Evolutionary conservation across 2,797 vertebrate genomes (phyloP).

Genomic region (Tamandua tetradactyla): DNA sequence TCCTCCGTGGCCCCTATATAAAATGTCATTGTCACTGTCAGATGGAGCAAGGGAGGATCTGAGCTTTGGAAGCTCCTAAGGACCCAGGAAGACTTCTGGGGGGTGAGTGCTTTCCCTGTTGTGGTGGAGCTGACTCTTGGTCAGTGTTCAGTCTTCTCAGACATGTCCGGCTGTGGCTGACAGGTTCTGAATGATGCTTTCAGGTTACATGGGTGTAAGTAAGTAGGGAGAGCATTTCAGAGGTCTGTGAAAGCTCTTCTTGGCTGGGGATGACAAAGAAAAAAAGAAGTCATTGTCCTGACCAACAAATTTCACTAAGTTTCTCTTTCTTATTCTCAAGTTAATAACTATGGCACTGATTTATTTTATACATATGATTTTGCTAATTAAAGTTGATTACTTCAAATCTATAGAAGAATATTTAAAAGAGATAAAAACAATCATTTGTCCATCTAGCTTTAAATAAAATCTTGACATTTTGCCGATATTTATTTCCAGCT

Average conservation of each 20-base stretch:
- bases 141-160: neutral
- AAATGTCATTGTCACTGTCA: neutral
- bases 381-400: slow-evolving; percentile 31
- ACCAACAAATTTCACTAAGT: slow-evolving; percentile 1
- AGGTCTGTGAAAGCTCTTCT: neutral
- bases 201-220: neutral
- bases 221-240: neutral
- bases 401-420: neutral
- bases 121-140: neutral
- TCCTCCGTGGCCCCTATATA: slow-evolving; percentile 25
- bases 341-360: slow-evolving; percentile 18
- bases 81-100: neutral
- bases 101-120: neutral
- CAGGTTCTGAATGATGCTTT: neutral
- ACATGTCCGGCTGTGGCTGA: neutral
- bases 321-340: slow-evolving; percentile 53
- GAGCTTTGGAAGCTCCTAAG: neutral
- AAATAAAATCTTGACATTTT: slow-evolving; percentile 22
- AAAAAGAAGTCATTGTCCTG: slow-evolving; percentile 1
- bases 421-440: neutral
- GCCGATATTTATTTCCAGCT: neutral
- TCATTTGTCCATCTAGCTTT: neutral
- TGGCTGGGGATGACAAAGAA: neutral
- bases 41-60: rapidly evolving
- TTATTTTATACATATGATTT: slow-evolving; percentile 11